Conservation (phyloP, 2,113 vertebrate species). For the Camarhynchus parvulus region DNA sequence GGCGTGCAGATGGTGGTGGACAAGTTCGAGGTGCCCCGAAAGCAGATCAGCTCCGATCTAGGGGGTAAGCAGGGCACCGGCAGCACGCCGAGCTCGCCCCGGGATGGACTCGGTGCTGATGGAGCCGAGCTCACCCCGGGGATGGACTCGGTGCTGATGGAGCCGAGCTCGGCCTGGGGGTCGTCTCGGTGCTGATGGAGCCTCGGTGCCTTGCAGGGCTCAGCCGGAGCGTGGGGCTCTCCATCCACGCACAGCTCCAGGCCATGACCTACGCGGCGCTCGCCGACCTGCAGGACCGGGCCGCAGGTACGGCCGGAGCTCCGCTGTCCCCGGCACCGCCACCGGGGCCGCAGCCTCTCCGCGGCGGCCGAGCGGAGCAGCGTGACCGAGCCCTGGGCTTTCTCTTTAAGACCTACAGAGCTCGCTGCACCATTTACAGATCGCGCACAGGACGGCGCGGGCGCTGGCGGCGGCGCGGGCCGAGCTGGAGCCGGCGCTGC, state of each 20-base stretch:
- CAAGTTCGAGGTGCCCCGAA: slow-evolving; percentile 62
- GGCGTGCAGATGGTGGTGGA: slow-evolving; percentile 64
- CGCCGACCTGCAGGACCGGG: slow-evolving; percentile 49
- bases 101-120: not conserved
- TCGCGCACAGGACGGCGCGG: not conserved
- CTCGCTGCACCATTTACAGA: slow-evolving; percentile 60
- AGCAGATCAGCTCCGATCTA: slow-evolving; percentile 53
- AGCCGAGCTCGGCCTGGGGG: too few species aligned
- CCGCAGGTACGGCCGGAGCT: not conserved
- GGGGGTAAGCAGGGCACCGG: not conserved
- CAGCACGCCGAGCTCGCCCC: too few species aligned
- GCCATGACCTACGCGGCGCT: slow-evolving; percentile 31
- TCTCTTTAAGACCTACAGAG: slow-evolving; percentile 69
- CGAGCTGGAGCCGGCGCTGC: slow-evolving; percentile 34
- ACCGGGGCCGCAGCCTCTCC: not conserved
- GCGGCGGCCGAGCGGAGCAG: not conserved
- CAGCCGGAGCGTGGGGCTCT: slow-evolving; percentile 57
- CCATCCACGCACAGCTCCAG: slow-evolving; percentile 51
- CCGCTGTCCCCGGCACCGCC: not conserved
- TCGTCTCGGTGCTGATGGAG: not conserved
- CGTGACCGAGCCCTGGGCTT: slow-evolving; percentile 13
- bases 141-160: too few species aligned
- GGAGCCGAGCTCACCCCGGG: too few species aligned
- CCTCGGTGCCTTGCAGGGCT: slow-evolving; percentile 20
- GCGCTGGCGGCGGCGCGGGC: slow-evolving; percentile 17